Conservation (phyloP, 2,888 invertebrate genomes). For the Anoplius nigerrimus region DNA sequence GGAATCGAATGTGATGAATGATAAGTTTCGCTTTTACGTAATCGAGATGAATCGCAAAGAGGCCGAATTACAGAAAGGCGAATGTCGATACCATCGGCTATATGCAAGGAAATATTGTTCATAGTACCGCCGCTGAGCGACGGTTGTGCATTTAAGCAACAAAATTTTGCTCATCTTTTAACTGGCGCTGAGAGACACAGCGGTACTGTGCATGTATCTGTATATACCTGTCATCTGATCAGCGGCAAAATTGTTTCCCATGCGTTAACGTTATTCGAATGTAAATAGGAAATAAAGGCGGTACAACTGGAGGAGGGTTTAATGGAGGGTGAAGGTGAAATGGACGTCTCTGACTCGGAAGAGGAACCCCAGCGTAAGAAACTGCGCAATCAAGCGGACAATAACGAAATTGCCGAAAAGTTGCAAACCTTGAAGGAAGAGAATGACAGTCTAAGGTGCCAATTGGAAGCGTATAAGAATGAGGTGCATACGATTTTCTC, state of each 20-base stretch:
- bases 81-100: constrained; percentile 11
- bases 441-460: constrained; percentile 92
- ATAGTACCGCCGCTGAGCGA: not conserved
- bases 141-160: constrained; percentile 1
- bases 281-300: constrained; percentile 81
- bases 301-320: constrained; percentile 81
- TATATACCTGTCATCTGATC: constrained; percentile 17
- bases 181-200: constrained; percentile 10
- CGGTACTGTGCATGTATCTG: constrained; percentile 37
- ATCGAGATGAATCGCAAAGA: no score
- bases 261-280: constrained; percentile 7
- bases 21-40: constrained; percentile 1
- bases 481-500: constrained; percentile 77
- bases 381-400: constrained; percentile 58
- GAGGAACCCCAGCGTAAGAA: constrained; percentile 76
- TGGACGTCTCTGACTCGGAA: constrained; percentile 90
- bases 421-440: constrained; percentile 81
- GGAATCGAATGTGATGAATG: constrained; percentile 35
- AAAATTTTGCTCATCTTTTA: constrained; percentile 12
- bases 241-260: constrained; percentile 13
- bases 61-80: constrained; percentile 54
- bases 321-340: constrained; percentile 86
- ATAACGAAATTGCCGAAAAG: constrained; percentile 64
- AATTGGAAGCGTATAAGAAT: constrained; percentile 95
- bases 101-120: constrained; percentile 1